A percentile compares a stretch with the other conserved stretches of the same genome.
Conservation (phyloP, 2,113 vertebrate genomes). For the Aptenodytes patagonicus region DNA sequence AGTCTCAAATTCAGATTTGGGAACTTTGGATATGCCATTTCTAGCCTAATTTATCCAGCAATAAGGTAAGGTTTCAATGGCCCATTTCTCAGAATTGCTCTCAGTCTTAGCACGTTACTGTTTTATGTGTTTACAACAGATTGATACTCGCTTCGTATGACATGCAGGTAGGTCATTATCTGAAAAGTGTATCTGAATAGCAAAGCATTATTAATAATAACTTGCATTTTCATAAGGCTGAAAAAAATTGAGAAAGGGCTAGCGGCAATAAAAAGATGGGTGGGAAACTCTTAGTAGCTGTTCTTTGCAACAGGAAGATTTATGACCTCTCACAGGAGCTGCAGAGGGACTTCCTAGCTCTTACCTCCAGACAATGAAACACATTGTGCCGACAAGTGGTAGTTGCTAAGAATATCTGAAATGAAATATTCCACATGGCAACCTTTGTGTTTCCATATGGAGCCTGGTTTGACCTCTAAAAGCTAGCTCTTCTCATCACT, state of each 20-base stretch:
- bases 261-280: not conserved
- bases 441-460: not conserved
- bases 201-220: not conserved
- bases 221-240: not conserved
- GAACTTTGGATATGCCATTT: not conserved
- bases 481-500: not conserved
- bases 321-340: not conserved
- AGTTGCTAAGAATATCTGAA: not conserved
- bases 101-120: not conserved
- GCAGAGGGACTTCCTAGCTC: not conserved
- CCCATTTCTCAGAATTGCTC: not conserved
- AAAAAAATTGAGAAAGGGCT: not conserved
- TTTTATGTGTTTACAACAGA: not conserved
- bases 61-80: not conserved
- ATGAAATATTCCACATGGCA: not conserved
- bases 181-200: not conserved
- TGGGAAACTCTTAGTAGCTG: not conserved
- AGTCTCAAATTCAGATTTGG: not conserved
- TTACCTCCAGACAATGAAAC: not conserved
- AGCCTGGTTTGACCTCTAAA: not conserved
- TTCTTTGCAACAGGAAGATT: not conserved
- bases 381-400: not conserved
- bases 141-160: accelerated
- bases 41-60: not conserved
- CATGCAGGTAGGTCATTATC: not conserved